These are phyloP conservation scores for Micoletzkya japonica DNA, from an alignment of 2,888 invertebrate species.

Conservation along the genomic window DNA sequence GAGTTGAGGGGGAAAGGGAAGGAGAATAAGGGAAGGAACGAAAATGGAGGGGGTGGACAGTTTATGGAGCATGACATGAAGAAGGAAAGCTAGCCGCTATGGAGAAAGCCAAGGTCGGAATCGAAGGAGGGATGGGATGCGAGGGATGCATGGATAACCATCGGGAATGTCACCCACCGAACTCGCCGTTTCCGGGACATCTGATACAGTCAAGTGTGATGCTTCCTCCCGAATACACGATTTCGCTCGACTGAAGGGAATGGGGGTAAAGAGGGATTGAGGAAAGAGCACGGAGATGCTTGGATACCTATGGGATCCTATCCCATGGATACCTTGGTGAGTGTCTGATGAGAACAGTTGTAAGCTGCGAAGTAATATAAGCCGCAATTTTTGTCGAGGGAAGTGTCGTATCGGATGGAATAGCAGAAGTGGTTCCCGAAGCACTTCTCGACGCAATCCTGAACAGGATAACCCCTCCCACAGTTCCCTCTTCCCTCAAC, in stretches of 20 bases:
- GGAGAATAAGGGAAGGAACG: no score
- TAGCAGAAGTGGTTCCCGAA: constrained; percentile 50
- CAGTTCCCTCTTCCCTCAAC: not conserved
- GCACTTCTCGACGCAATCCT: constrained; percentile 54
- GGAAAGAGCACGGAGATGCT: no score
- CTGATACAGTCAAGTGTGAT: constrained; percentile 53
- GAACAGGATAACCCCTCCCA: constrained; percentile 29
- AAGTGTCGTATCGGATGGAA: constrained; percentile 22
- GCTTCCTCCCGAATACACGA: constrained; percentile 17
- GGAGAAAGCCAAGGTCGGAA: no score
- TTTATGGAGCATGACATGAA: no score
- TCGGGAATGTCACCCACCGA: constrained; percentile 40
- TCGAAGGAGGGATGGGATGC: no score
- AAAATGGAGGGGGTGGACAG: no score
- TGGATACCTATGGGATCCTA: no score
- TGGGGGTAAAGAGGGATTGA: no score
- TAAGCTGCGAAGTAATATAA: constrained; percentile 51
- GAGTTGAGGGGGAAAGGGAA: no score
- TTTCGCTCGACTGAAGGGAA: not conserved
- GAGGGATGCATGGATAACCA: no score
- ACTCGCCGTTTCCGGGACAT: constrained; percentile 52
- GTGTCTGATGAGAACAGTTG: constrained; percentile 35
- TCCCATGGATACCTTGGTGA: constrained; percentile 16
- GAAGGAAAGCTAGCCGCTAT: no score
- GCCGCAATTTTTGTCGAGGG: constrained; percentile 31